Base-by-base conservation (phyloP, 2,888 invertebrate species). In the Trissolcus brochymenae region DNA sequence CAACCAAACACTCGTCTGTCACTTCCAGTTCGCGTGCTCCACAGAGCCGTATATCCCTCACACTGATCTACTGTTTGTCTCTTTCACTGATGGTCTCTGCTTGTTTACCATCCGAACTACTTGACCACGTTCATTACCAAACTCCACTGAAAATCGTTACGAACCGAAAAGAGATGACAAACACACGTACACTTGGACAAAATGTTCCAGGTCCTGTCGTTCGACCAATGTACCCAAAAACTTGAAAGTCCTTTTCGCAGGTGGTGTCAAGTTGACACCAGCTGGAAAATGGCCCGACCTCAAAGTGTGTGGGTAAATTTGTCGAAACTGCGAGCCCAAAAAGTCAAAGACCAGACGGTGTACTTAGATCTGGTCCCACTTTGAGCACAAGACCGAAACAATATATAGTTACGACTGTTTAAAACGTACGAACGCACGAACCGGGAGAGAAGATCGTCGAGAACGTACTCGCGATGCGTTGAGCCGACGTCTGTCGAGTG, bases 401-500 rank as follows among this genome's bases (percentile, higher is more conserved):
- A 51, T 43, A 51, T 43, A 46, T 14, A 16, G 14, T 46, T 46
- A 1, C 2, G n/a, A 46, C 16, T 13, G n/a, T 17, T n/a, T 51
- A 11, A 21, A 19, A 43, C 25, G 61, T 60, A 70, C 68, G 50
- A 60, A 70, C 70, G 65, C 60, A 66, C 40, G 35, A 50, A 1
- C 1, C 1, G 14, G 9, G 66, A 49, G 25, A 25, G 25, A 4
- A 25, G 25, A 41, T 41, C 43, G 41, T 14, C 66, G 66, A 54
- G 17, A 46, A n/a, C n/a, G 61, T 62, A 68, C 71, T 62, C 75
- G 75, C 66, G 72, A 60, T 80, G 81, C 82, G 81, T 76, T 81
- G 74, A 81, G 80, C 80, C 83, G 80, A 81, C 80, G 80, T 78
- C 80, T 81, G 80, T 81, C 80, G 82, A 83, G 83, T 83, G 83